Evolutionary conservation across 1,140 invertebrate genomes (phyloP), one percentile per base, ranked within the genome.

Genomic region (Drosophila gunungcola): DNA sequence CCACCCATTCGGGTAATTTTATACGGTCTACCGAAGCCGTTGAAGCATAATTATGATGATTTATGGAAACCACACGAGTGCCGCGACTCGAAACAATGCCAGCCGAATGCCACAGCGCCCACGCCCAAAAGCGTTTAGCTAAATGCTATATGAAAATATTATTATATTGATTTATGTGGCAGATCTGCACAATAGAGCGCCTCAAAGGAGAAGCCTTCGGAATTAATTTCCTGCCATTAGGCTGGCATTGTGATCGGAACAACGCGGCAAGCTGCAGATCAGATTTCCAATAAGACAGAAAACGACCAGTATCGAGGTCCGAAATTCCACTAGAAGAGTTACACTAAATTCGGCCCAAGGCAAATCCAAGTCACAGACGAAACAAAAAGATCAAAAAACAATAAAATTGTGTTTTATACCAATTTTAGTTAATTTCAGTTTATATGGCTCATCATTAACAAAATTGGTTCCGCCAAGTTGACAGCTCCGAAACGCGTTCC

Each of bases 381-480:
- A 78, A 60, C 32, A 48, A 46, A 29, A 27, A 51, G 55, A 68
- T n/a, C 53, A 52, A 39, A 32, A 39, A 36, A 43, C 76, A 56
- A 88, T 88, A 80, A 88, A 88, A 65, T 69, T 61, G 45, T 42
- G 53, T 88, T 86, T 86, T 88, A 86, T 86, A 86, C 79, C 83
- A 79, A 81, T 77, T 88, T 86, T 69, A 76, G 83, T 73, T 88
- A 52, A 83, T 73, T 86, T 79, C 72, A 32, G 53, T 63, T 78
- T 78, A 83, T 82, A 82, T 69, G 54, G 65, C 54, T 74, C 62
- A 63, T 89, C 79, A 88, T 88, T 88, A 88, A 88, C 84, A 79
- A 83, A 88, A 88, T 88, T 80, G 46, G 83, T 88, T 88, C 79
- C 83, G 83, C 83, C 83, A 67, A 70, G 58, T 83, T 88, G 79